Conservation (phyloP, 2,113 vertebrate species). For the Proteles cristata region DNA sequence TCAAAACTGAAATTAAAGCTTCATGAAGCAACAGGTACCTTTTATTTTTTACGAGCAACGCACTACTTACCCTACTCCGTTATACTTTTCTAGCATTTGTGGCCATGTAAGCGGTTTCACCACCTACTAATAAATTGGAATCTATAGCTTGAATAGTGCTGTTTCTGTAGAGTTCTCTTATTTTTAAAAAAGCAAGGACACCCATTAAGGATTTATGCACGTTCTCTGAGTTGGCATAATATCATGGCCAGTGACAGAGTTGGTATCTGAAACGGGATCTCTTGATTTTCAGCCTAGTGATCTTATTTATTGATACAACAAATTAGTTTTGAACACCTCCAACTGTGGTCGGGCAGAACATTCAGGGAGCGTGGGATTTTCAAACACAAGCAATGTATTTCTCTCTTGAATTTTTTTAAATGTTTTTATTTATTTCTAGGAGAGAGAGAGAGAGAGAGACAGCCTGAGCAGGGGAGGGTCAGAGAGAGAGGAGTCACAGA, state of each 20-base stretch:
- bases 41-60: background rate
- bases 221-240: background rate
- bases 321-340: background rate
- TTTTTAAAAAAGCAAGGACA: background rate
- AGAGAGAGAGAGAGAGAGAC: no score
- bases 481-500: no score
- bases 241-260: background rate
- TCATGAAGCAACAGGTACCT: background rate
- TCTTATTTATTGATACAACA: background rate
- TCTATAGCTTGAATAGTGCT: background rate
- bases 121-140: background rate
- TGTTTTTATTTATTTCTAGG: no score
- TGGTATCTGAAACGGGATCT: background rate
- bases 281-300: background rate
- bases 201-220: background rate
- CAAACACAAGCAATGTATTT: background rate
- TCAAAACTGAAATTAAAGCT: conserved; percentile 3
- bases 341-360: background rate
- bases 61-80: background rate
- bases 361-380: background rate
- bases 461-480: no score
- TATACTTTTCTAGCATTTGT: background rate
- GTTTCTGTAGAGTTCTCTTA: background rate
- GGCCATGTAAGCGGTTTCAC: background rate
- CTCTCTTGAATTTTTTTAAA: background rate